These are phyloP conservation scores for Thumatha senex DNA, from an alignment of 2,888 invertebrate genomes.

Conservation along the genomic window DNA sequence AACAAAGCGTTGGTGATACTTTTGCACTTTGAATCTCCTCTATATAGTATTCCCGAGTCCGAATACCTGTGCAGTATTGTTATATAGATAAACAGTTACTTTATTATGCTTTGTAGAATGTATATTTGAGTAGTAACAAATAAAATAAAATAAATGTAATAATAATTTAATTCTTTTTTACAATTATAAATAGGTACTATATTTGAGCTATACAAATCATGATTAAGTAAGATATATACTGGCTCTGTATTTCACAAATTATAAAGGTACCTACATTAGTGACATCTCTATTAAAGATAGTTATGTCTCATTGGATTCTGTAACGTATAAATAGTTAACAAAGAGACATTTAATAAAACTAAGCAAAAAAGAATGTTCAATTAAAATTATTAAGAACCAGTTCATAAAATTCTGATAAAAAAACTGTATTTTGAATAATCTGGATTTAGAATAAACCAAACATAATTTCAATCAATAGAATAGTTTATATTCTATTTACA, in stretches of 20 bases:
- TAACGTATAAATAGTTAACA: slow-evolving; percentile 83
- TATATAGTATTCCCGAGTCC: too few relatives aligned
- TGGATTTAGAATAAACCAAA: too few relatives aligned
- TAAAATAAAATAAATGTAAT: slow-evolving; percentile 67
- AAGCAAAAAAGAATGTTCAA: slow-evolving; percentile 73
- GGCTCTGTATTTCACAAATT: slow-evolving; percentile 79
- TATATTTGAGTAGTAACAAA: too few relatives aligned
- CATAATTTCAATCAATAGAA: too few relatives aligned
- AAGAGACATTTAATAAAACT: slow-evolving; percentile 75
- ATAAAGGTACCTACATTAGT: slow-evolving; percentile 79
- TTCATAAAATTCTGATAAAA: too few relatives aligned
- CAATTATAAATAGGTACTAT: slow-evolving; percentile 73
- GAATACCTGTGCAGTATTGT: too few relatives aligned
- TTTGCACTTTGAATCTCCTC: too few relatives aligned
- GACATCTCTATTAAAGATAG: slow-evolving; percentile 79
- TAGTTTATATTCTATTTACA: too few relatives aligned
- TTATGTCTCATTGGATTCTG: slow-evolving; percentile 73
- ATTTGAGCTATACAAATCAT: slow-evolving; percentile 82
- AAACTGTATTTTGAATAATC: too few relatives aligned
- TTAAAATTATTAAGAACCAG: slow-evolving; percentile 60
- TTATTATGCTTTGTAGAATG: too few relatives aligned
- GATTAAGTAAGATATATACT: slow-evolving; percentile 81
- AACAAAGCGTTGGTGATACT: too few relatives aligned
- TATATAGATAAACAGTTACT: too few relatives aligned
- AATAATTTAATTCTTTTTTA: slow-evolving; percentile 79